These are phyloP conservation scores for Elysia crispata DNA, from an alignment of 2,888 invertebrate species.

Conservation along the genomic window DNA sequence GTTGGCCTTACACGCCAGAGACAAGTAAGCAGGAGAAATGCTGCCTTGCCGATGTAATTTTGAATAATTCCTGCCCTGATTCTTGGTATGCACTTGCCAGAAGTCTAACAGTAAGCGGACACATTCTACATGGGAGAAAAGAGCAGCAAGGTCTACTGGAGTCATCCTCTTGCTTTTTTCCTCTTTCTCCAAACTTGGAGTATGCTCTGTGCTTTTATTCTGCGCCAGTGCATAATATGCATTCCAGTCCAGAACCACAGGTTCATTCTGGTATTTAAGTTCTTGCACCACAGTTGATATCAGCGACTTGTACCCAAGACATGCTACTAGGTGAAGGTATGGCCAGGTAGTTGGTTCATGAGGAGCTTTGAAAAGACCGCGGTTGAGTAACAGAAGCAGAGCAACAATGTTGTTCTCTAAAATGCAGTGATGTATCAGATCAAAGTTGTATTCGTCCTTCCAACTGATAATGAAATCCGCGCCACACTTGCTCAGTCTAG, in stretches of 20 bases:
- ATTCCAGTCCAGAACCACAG: conserved; percentile 43
- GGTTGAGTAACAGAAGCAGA: conserved; percentile 62
- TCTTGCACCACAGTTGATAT: conserved; percentile 65
- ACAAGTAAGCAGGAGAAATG: conserved; percentile 51
- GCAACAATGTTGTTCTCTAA: conserved; percentile 66
- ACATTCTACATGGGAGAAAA: conserved; percentile 61
- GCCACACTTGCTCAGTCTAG: conserved; percentile 56
- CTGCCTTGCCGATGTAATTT: neutral
- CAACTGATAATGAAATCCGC: conserved; percentile 50
- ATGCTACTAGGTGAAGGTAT: conserved; percentile 70
- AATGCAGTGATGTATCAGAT: conserved; percentile 70
- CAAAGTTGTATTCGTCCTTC: conserved; percentile 61
- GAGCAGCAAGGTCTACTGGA: conserved; percentile 69
- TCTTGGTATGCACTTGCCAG: conserved; percentile 45
- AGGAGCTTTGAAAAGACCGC: conserved; percentile 65
- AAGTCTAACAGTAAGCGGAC: conserved; percentile 65
- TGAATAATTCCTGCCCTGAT: conserved; percentile 11
- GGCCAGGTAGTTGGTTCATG: conserved; percentile 59
- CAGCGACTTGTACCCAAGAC: conserved; percentile 63
- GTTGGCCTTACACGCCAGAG: conserved; percentile 64
- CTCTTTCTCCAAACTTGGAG: neutral
- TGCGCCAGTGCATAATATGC: conserved; percentile 29
- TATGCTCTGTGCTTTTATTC: conserved; percentile 22
- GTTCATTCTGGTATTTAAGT: conserved; percentile 59
- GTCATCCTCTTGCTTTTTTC: conserved; percentile 45